Evolutionary conservation across 1,140 invertebrate species (phyloP).

Genomic region (Caenorhabditis latens): DNA sequence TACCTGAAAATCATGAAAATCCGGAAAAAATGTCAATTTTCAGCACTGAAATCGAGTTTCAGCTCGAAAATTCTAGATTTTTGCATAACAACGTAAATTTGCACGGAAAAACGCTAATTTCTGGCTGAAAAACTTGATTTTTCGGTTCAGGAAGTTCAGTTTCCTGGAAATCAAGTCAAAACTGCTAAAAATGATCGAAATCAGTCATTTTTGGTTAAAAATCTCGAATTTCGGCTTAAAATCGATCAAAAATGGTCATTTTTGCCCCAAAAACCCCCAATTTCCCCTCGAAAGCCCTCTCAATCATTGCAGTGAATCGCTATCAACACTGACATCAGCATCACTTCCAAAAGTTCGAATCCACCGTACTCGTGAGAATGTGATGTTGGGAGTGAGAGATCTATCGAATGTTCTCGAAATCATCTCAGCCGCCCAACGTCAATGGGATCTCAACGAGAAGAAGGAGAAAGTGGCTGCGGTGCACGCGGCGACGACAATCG

Average conservation of each 20-base stretch:
- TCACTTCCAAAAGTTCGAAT: conserved; percentile 1
- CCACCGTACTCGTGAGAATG: conserved; percentile 32
- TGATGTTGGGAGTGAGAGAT: conserved; percentile 15
- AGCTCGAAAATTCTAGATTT: background rate
- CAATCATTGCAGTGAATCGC: conserved; percentile 45
- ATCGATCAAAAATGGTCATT: too few relatives aligned
- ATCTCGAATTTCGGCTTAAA: too few relatives aligned
- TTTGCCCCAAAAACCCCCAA: background rate
- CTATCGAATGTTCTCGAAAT: conserved; percentile 26
- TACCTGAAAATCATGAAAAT: background rate
- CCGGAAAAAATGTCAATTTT: too few relatives aligned
- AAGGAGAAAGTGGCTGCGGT: conserved; percentile 46
- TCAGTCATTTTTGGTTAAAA: too few relatives aligned
- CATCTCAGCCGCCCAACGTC: background rate
- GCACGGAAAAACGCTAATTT: too few relatives aligned
- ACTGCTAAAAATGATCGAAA: too few relatives aligned
- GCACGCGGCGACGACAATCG: background rate
- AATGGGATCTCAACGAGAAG: conserved; percentile 43
- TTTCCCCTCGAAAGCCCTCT: too few relatives aligned
- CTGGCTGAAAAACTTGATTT: too few relatives aligned
- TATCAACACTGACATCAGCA: conserved; percentile 3
- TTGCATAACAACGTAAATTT: too few relatives aligned
- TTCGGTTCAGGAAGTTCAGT: too few relatives aligned
- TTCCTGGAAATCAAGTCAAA: too few relatives aligned
- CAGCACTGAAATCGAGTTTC: too few relatives aligned